Evolutionary conservation across 2,888 invertebrate genomes (phyloP).

Genomic region (Cheilosia impressa): DNA sequence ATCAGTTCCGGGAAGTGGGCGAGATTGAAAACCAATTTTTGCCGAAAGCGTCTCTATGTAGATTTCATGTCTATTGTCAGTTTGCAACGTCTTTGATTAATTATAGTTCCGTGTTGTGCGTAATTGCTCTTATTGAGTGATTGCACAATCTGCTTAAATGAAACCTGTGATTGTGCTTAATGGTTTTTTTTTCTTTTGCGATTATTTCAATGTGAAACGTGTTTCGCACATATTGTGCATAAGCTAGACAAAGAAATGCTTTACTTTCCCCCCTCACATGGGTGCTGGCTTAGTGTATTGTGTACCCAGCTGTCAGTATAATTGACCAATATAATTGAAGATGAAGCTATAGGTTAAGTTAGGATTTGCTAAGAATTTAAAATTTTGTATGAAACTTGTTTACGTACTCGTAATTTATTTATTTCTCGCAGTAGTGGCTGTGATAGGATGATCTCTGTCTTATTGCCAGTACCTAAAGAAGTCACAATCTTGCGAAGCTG

Average conservation of each 20-base stretch:
- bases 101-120: slow-evolving; percentile 41
- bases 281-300: slow-evolving; percentile 19
- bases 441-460: too few relatives aligned
- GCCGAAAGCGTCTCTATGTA: slow-evolving; percentile 6
- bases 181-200: slow-evolving; percentile 50
- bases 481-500: too few relatives aligned
- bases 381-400: not conserved
- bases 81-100: slow-evolving; percentile 31
- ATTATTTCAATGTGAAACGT: slow-evolving; percentile 64
- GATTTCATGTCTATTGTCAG: slow-evolving; percentile 48
- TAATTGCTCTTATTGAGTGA: slow-evolving; percentile 21
- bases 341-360: not conserved
- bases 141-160: slow-evolving; percentile 42
- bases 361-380: not conserved
- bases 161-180: slow-evolving; percentile 52
- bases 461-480: too few relatives aligned
- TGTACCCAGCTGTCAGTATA: slow-evolving; percentile 14
- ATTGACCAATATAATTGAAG: slow-evolving; percentile 9
- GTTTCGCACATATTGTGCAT: slow-evolving; percentile 51
- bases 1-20: slow-evolving; percentile 21
- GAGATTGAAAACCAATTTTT: slow-evolving; percentile 2
- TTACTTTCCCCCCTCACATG: slow-evolving; percentile 49
- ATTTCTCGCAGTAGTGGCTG: too few relatives aligned
- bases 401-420: not conserved
- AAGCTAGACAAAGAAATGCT: slow-evolving; percentile 31